Evolutionary conservation across 2,888 invertebrate genomes (phyloP).

Genomic region (Margaritifera margaritifera): DNA sequence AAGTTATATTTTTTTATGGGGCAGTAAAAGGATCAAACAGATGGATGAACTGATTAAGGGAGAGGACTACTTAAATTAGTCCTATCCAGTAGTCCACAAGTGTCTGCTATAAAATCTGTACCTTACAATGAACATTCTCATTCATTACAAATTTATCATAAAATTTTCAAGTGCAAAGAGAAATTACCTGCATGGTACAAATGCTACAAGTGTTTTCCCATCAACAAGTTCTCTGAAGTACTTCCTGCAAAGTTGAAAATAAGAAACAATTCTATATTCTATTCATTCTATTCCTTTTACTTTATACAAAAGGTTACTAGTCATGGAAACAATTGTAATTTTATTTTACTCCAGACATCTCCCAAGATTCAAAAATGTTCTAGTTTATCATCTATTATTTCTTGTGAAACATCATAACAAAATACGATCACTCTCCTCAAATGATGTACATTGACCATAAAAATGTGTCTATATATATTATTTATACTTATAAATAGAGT

Average conservation of each 20-base stretch:
- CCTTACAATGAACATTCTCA: background rate
- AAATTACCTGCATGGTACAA: slow-evolving; percentile 50
- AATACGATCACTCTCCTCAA: no score
- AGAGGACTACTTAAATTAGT: background rate
- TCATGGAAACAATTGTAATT: slow-evolving; percentile 78
- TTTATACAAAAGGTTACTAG: slow-evolving; percentile 69
- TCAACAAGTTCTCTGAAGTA: slow-evolving; percentile 82
- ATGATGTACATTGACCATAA: no score
- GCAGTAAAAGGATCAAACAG: no score
- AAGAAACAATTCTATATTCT: background rate
- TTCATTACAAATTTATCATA: background rate
- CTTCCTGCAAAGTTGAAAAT: slow-evolving; percentile 80
- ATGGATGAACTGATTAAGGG: no score
- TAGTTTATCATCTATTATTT: no score
- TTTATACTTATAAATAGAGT: no score
- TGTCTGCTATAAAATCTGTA: no score
- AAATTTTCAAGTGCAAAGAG: background rate
- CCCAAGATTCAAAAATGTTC: no score
- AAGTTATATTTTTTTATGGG: no score
- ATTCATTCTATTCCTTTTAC: slow-evolving; percentile 71
- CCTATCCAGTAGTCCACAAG: no score
- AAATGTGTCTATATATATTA: no score
- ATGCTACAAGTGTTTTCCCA: slow-evolving; percentile 69
- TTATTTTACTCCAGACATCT: background rate
- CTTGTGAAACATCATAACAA: no score